These are phyloP conservation scores for Zaprionus bogoriensis DNA, from an alignment of 2,888 invertebrate genomes.

Conservation along the genomic window DNA sequence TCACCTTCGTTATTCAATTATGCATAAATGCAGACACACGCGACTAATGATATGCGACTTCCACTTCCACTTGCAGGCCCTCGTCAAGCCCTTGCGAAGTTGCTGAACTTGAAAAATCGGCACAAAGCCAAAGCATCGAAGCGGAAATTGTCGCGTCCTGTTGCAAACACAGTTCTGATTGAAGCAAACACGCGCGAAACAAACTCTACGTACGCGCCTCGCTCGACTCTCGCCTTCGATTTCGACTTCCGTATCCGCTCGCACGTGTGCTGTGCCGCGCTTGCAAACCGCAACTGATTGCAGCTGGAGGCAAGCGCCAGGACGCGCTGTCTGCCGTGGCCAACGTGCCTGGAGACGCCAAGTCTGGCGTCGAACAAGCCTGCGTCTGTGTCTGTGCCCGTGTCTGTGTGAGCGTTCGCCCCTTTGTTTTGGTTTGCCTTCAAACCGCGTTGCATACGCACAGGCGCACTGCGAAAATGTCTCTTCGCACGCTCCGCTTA, in stretches of 20 bases:
- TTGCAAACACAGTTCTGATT: conserved; percentile 42
- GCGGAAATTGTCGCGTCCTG: conserved; percentile 65
- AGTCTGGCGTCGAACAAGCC: conserved; percentile 61
- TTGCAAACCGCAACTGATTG: conserved; percentile 81
- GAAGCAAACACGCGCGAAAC: conserved; percentile 33
- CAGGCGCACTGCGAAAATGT: conserved; percentile 55
- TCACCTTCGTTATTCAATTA: conserved; percentile 77
- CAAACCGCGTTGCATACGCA: conserved; percentile 73
- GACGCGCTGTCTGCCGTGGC: conserved; percentile 60
- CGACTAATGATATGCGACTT: conserved; percentile 47
- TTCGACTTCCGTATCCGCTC: conserved; percentile 32
- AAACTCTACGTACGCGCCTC: neutral
- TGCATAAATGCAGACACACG: conserved; percentile 53
- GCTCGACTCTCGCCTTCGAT: neutral
- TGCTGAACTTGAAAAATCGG: conserved; percentile 54
- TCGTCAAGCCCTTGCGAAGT: conserved; percentile 28
- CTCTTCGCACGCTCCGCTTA: conserved; percentile 37
- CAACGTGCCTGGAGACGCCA: conserved; percentile 47
- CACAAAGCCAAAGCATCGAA: conserved; percentile 52
- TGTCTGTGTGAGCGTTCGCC: conserved; percentile 5
- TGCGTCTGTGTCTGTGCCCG: conserved; percentile 21
- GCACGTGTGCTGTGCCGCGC: conserved; percentile 73
- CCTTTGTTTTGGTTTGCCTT: conserved; percentile 66
- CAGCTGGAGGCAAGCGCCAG: conserved; percentile 34
- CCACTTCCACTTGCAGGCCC: too few species aligned